These are phyloP conservation scores for Salticus scenicus DNA, from an alignment of 2,888 invertebrate species.

Conservation along the genomic window DNA sequence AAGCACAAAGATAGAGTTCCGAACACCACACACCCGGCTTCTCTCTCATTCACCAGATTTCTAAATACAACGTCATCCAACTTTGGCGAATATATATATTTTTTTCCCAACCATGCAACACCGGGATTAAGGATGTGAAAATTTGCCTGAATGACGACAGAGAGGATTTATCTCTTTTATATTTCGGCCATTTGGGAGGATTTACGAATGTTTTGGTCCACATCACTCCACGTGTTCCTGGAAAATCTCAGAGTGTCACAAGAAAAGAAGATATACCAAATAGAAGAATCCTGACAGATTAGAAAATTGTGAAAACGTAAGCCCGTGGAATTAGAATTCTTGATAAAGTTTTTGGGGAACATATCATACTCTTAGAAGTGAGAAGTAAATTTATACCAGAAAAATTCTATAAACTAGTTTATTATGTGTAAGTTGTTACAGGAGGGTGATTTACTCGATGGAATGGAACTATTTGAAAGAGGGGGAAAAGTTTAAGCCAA, in stretches of 20 bases:
- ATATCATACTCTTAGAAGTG: background rate
- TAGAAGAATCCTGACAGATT: background rate
- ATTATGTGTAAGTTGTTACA: background rate
- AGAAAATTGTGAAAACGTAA: background rate
- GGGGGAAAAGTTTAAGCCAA: too few relatives aligned
- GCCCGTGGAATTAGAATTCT: slow-evolving; percentile 6
- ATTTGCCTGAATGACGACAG: background rate
- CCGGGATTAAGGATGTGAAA: slow-evolving; percentile 27
- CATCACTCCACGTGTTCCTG: background rate
- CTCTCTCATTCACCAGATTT: background rate
- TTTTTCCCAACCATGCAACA: background rate
- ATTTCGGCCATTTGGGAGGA: background rate
- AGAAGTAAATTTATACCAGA: background rate
- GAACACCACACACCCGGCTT: background rate
- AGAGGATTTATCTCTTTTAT: background rate
- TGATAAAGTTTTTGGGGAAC: slow-evolving; percentile 1
- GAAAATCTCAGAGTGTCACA: background rate
- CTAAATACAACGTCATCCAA: background rate
- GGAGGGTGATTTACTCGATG: too few relatives aligned
- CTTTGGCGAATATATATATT: background rate
- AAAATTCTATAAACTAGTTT: background rate
- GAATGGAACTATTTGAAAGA: too few relatives aligned
- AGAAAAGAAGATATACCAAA: background rate
- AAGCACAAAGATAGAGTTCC: background rate
- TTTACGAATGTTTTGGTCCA: background rate